phyloP scores from a whole-genome alignment of 2,113 vertebrate genomes.

The Amblyornis subalaris region DNA sequence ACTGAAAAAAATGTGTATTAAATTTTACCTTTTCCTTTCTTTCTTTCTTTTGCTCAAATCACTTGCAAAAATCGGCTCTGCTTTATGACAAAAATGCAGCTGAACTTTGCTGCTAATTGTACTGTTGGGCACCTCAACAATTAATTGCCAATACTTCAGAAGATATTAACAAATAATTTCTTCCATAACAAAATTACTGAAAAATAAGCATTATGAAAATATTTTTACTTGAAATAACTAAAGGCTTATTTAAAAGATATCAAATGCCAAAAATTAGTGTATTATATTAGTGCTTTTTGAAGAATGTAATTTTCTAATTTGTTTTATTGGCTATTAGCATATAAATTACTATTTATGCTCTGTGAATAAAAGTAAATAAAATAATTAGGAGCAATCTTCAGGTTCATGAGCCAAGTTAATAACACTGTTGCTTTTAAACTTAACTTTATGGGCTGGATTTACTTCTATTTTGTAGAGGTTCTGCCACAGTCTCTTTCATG shows the following conservation, averaged over 20 bases:
- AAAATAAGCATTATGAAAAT: slow-evolving; percentile 2
- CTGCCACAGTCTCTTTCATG: slow-evolving; percentile 19
- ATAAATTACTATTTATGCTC: slow-evolving; percentile 39
- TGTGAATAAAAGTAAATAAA: slow-evolving; percentile 53
- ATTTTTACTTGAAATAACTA: not conserved
- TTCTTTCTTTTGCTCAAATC: not conserved
- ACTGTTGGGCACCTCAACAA: not conserved
- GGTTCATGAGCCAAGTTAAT: not conserved
- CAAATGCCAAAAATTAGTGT: not conserved
- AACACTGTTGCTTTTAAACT: not conserved
- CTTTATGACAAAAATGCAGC: slow-evolving; percentile 1
- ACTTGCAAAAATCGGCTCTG: not conserved
- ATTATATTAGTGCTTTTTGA: not conserved
- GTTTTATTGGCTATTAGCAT: slow-evolving; percentile 26
- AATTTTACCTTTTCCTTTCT: accelerated
- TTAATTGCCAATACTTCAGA: not conserved
- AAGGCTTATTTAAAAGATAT: not conserved
- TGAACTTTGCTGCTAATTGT: not conserved
- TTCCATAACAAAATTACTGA: not conserved
- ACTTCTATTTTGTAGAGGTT: not conserved
- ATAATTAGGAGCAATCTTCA: slow-evolving; percentile 37
- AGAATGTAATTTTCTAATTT: slow-evolving; percentile 22
- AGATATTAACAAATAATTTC: not conserved
- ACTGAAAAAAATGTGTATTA: not conserved
- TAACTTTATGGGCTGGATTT: not conserved